Conservation (phyloP, 2,888 invertebrate genomes). For the Athalia rosae region DNA sequence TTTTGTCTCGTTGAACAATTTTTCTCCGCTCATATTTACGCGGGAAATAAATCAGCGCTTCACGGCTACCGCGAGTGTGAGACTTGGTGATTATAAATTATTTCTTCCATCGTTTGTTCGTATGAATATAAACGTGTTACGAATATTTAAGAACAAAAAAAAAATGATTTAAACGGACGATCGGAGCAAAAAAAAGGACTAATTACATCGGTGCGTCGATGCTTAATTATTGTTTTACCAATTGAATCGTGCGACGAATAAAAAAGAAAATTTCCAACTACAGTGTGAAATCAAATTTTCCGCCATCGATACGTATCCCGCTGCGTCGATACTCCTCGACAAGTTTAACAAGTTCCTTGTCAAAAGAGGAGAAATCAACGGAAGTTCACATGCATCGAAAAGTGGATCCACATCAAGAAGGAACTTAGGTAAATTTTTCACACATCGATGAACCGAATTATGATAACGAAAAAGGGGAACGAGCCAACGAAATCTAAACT, state of each 20-base stretch:
- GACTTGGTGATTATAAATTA: neutral
- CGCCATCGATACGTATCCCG: neutral
- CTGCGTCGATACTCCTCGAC: too few species aligned
- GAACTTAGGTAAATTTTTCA: slow-evolving; percentile 36
- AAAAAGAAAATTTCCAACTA: neutral
- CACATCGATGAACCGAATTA: neutral
- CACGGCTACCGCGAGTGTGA: neutral
- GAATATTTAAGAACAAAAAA: too few species aligned
- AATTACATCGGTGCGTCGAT: too few species aligned
- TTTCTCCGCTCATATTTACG: neutral
- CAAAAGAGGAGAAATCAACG: slow-evolving; percentile 33
- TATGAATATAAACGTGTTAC: too few species aligned
- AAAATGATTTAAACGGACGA: too few species aligned
- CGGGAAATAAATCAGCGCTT: neutral
- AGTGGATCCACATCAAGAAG: slow-evolving; percentile 34
- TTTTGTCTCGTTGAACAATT: too few species aligned
- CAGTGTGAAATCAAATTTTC: neutral
- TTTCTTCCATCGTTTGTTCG: too few species aligned
- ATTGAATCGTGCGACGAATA: too few species aligned
- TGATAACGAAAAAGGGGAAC: neutral
- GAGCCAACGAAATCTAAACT: too few species aligned
- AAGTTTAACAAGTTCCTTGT: too few species aligned
- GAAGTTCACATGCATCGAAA: slow-evolving; percentile 36
- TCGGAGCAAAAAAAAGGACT: too few species aligned
- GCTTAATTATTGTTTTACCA: too few species aligned